These are phyloP conservation scores for Myioborus miniatus DNA, from an alignment of 2,797 vertebrate genomes.

Conservation along the genomic window DNA sequence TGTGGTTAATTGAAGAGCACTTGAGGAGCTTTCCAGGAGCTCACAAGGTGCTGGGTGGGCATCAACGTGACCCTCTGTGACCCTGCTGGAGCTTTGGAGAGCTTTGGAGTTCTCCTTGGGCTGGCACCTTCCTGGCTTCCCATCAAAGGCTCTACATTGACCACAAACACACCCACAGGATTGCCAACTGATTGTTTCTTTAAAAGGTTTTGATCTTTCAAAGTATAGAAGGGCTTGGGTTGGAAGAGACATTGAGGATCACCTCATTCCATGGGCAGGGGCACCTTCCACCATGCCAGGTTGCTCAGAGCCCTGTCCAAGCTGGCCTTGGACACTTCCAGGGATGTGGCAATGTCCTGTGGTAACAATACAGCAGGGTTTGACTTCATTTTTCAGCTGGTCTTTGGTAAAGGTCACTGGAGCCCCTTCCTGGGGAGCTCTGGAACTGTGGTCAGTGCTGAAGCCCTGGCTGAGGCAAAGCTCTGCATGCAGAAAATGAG, in stretches of 20 bases:
- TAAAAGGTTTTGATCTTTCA: not conserved
- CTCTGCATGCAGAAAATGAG: not conserved
- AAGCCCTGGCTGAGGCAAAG: not conserved
- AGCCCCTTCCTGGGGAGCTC: not conserved
- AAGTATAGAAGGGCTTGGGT: not conserved
- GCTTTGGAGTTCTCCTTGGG: not conserved
- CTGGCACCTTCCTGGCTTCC: not conserved
- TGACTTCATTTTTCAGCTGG: not conserved
- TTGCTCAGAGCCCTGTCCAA: not conserved
- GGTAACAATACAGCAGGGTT: not conserved
- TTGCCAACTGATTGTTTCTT: not conserved
- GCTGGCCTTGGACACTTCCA: not conserved
- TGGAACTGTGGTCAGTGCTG: not conserved
- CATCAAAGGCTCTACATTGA: not conserved
- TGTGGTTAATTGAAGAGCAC: not conserved
- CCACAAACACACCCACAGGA: fast-evolving
- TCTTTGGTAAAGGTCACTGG: not conserved
- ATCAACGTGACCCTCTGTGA: fast-evolving
- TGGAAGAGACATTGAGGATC: not conserved
- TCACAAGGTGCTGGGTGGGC: not conserved
- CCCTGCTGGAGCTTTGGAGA: not conserved
- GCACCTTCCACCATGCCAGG: not conserved
- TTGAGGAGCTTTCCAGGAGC: not conserved
- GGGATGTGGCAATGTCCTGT: not conserved
- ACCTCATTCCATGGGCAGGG: not conserved